A percentile compares a stretch with the other conserved stretches of the same genome.
phyloP scores from a whole-genome alignment of 2,888 invertebrate species.

The Netelia virgata region DNA sequence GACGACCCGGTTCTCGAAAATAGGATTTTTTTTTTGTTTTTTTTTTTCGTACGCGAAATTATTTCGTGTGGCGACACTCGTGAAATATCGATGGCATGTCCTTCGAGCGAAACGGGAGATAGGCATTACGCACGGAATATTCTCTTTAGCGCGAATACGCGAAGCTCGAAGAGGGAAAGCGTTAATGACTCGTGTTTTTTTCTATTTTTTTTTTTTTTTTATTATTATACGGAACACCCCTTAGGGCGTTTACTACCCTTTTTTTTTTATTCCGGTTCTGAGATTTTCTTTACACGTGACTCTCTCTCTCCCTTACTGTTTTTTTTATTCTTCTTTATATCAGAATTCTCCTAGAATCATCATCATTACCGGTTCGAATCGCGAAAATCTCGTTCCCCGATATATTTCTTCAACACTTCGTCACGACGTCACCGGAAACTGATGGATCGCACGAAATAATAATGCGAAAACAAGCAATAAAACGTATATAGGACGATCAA shows the following conservation, averaged over 20 bases:
- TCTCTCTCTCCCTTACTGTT: not conserved
- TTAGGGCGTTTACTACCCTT: no score
- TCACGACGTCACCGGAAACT: conserved; percentile 3
- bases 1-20: conserved; percentile 19
- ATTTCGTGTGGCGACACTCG: not conserved
- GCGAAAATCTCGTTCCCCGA: conserved; percentile 31
- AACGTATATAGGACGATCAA: not conserved
- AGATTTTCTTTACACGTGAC: no score
- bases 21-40: not conserved
- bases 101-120: conserved; percentile 23
- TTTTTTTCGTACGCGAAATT: conserved; percentile 1
- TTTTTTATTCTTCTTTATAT: not conserved
- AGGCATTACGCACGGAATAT: conserved; percentile 54
- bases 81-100: conserved; percentile 10
- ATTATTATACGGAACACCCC: not conserved
- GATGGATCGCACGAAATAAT: not conserved
- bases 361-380: conserved; percentile 50
- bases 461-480: not conserved
- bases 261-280: no score
- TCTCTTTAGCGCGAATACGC: conserved; percentile 47
- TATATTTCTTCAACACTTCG: not conserved
- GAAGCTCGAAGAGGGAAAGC: conserved; percentile 22
- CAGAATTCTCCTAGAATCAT: conserved; percentile 47
- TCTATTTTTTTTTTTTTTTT: conserved; percentile 4
- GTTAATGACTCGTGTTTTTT: conserved; percentile 53